Evolutionary conservation across 2,113 vertebrate species (phyloP).

Genomic region (Corythaixoides concolor): DNA sequence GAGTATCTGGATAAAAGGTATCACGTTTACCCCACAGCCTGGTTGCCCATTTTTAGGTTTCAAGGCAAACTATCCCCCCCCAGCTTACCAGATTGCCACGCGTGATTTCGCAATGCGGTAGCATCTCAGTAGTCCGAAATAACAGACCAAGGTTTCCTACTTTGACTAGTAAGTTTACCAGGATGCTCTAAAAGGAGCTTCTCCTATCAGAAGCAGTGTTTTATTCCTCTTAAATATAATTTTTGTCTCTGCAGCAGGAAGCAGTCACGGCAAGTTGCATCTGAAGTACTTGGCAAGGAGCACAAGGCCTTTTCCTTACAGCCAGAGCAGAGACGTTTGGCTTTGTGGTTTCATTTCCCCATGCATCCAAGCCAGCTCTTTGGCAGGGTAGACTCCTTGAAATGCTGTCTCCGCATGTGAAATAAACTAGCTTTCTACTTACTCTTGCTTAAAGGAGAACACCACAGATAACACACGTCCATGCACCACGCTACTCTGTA

Average conservation of each 20-base stretch:
- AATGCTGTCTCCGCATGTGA: slow-evolving; percentile 8
- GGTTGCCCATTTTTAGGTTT: not conserved
- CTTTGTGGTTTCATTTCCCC: slow-evolving; percentile 11
- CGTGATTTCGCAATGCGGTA: not conserved
- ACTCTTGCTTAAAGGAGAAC: not conserved
- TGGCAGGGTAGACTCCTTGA: not conserved
- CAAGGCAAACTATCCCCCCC: not conserved
- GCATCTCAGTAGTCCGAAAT: not conserved
- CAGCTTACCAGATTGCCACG: not conserved
- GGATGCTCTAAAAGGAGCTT: not conserved
- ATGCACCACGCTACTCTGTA: not conserved
- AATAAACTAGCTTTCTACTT: slow-evolving; percentile 9
- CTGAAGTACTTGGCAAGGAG: slow-evolving; percentile 14
- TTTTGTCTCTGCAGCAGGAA: not conserved
- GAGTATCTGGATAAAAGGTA: not conserved
- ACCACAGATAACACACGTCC: not conserved
- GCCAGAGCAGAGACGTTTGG: not conserved
- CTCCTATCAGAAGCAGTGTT: not conserved
- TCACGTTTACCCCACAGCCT: not conserved
- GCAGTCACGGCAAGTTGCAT: not conserved
- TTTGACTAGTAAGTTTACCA: not conserved
- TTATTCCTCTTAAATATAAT: not conserved
- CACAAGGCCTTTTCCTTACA: slow-evolving; percentile 3
- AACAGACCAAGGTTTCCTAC: not conserved
- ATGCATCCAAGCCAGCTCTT: not conserved